Conservation (phyloP, 2,113 vertebrate genomes). For the Phaethornis superciliosus region DNA sequence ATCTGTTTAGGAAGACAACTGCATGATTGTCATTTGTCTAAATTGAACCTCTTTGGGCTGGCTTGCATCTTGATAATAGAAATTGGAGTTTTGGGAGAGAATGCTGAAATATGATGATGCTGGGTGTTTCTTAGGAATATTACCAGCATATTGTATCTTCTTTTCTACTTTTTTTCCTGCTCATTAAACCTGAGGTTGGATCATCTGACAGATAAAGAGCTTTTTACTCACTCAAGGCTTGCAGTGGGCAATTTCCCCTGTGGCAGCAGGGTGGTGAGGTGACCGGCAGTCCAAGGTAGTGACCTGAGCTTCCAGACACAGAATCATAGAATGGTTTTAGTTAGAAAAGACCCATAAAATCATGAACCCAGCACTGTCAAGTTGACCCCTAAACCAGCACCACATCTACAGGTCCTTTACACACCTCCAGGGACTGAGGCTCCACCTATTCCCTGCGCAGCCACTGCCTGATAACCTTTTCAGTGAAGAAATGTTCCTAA, state of each 20-base stretch:
- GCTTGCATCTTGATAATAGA: neutral
- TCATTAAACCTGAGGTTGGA: neutral
- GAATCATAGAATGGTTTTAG: too few species aligned
- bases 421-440: too few species aligned
- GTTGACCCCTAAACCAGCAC: too few species aligned
- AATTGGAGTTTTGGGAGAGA: neutral
- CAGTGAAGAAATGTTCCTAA: too few species aligned
- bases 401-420: too few species aligned
- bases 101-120: neutral
- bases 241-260: fast-evolving
- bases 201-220: neutral
- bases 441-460: too few species aligned
- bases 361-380: too few species aligned
- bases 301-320: too few species aligned
- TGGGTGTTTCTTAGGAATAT: neutral
- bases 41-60: neutral
- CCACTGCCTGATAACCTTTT: too few species aligned
- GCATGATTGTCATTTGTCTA: too few species aligned
- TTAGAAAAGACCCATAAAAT: too few species aligned
- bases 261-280: fast-evolving
- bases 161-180: neutral
- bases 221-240: fast-evolving
- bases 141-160: neutral
- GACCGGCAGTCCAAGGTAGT: neutral
- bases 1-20: too few species aligned